These are phyloP conservation scores for Eilema sororculum DNA, from an alignment of 2,888 invertebrate genomes.

Conservation along the genomic window DNA sequence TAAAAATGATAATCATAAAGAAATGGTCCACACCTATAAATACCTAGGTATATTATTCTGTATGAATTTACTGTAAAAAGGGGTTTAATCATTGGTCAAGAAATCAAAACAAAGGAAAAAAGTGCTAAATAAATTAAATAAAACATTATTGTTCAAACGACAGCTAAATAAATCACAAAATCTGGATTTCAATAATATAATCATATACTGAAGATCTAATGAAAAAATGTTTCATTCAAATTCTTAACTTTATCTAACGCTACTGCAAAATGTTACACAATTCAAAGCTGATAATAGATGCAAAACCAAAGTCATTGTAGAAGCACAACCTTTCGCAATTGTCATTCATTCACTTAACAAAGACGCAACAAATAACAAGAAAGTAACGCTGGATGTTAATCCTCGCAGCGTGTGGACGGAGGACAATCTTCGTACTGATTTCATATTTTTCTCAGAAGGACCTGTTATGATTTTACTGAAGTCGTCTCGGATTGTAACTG, in stretches of 20 bases:
- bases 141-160: constrained; percentile 50
- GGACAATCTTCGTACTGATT: constrained; percentile 36
- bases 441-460: constrained; percentile 56
- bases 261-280: constrained; percentile 12
- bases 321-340: constrained; percentile 67
- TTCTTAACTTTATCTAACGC: constrained; percentile 18
- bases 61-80: no score
- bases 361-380: constrained; percentile 62
- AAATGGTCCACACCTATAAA: no score
- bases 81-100: no score
- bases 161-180: not conserved
- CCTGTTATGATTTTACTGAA: not conserved
- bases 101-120: no score
- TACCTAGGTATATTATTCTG: no score
- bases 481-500: no score
- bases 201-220: not conserved
- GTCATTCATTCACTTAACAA: constrained; percentile 63
- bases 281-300: constrained; percentile 45
- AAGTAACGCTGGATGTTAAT: no score
- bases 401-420: no score
- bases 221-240: constrained; percentile 1
- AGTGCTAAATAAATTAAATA: not conserved
- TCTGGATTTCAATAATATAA: not conserved
- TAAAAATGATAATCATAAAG: no score
- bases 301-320: constrained; percentile 36